These are phyloP conservation scores for Phyllotreta cruciferae DNA, from an alignment of 2,888 invertebrate species.

Conservation along the genomic window DNA sequence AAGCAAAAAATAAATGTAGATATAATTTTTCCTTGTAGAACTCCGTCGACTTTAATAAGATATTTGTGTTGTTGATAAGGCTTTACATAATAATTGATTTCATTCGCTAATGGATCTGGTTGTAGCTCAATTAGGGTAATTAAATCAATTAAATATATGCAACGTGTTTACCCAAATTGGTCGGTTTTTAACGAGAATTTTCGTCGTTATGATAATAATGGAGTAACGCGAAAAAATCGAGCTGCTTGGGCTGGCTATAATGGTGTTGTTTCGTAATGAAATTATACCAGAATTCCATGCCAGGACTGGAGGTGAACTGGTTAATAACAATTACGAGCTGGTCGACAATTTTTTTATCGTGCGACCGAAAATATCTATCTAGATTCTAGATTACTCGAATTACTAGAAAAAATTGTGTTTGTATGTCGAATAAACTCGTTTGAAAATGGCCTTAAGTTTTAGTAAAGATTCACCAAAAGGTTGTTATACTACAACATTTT, in stretches of 20 bases:
- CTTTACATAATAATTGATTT: conserved; percentile 3
- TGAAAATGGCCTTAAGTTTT: too few relatives aligned
- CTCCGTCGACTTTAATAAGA: conserved; percentile 22
- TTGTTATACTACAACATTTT: too few relatives aligned
- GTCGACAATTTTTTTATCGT: neutral
- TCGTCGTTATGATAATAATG: too few relatives aligned
- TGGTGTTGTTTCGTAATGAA: too few relatives aligned
- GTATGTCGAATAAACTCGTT: neutral
- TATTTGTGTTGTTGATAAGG: conserved; percentile 27
- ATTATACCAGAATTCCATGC: too few relatives aligned
- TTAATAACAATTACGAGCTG: conserved; percentile 26
- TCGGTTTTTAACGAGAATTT: too few relatives aligned
- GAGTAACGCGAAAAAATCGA: too few relatives aligned
- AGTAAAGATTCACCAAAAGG: too few relatives aligned
- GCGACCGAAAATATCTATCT: conserved; percentile 21
- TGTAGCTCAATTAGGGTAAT: conserved; percentile 1
- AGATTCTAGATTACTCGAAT: conserved; percentile 14
- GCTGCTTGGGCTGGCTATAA: too few relatives aligned
- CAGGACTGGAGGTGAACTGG: conserved; percentile 23
- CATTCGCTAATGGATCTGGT: conserved; percentile 16
- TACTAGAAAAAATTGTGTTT: conserved; percentile 29
- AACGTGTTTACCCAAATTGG: too few relatives aligned
- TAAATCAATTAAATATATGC: too few relatives aligned
- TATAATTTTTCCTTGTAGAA: neutral
- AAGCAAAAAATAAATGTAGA: neutral